Percentiles rank a stretch among this genome's conserved stretches.
These are phyloP conservation scores for Characodon lateralis DNA, from an alignment of 2,797 vertebrate species.

Conservation along the genomic window DNA sequence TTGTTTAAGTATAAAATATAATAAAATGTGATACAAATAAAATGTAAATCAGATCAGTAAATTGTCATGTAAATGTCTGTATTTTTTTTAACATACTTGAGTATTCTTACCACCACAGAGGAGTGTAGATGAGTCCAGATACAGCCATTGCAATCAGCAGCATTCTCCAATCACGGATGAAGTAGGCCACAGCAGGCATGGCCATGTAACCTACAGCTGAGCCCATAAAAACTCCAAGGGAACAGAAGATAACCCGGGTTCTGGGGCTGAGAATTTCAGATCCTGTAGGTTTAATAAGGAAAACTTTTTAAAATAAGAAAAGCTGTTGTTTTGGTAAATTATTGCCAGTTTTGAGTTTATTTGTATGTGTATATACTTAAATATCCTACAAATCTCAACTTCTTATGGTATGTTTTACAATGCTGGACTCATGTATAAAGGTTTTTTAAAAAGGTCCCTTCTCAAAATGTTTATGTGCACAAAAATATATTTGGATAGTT, in stretches of 20 bases:
- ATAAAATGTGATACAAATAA: neutral
- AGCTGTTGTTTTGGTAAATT: neutral
- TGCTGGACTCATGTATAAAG: neutral
- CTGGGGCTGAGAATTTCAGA: constrained; percentile 86
- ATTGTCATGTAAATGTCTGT: neutral
- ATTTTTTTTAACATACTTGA: neutral
- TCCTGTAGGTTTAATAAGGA: constrained; percentile 68
- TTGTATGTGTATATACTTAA: neutral
- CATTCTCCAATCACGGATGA: constrained; percentile 84
- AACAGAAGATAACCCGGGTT: constrained; percentile 83
- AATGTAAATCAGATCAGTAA: neutral
- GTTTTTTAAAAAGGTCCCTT: too few relatives aligned
- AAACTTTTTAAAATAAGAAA: neutral
- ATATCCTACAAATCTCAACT: neutral
- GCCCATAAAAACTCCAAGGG: constrained; percentile 87
- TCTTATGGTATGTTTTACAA: neutral
- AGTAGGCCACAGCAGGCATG: constrained; percentile 83
- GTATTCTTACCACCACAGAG: constrained; percentile 85
- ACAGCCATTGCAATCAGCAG: constrained; percentile 82
- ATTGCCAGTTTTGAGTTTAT: neutral
- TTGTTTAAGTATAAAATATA: neutral
- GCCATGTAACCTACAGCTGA: constrained; percentile 88
- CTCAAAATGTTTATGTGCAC: neutral
- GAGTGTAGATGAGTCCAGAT: constrained; percentile 80
- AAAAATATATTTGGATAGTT: neutral